A percentile compares a stretch with the other conserved stretches of the same genome.
These are phyloP conservation scores for Temnothorax ravouxi DNA, from an alignment of 2,888 invertebrate species.

Conservation along the genomic window DNA sequence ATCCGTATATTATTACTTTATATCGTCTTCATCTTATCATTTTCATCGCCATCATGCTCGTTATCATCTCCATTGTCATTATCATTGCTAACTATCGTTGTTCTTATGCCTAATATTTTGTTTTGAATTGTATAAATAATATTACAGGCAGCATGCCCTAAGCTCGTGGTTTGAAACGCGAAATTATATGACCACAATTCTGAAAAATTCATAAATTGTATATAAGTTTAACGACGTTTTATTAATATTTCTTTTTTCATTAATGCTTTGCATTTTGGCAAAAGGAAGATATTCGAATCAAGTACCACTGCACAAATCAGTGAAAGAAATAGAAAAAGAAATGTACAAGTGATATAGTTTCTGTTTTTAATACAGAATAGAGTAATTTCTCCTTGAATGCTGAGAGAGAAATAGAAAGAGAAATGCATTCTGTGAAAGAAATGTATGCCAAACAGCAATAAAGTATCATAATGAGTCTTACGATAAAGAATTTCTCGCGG, in stretches of 20 bases:
- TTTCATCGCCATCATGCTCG: constrained; percentile 57
- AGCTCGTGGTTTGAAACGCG: constrained; percentile 11
- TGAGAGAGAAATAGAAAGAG: background rate
- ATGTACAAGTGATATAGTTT: constrained; percentile 13
- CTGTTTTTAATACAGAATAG: constrained; percentile 4
- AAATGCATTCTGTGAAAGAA: constrained; percentile 47
- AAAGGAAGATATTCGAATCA: constrained; percentile 48
- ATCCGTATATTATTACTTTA: constrained; percentile 55
- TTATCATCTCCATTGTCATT: constrained; percentile 62
- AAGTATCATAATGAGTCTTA: constrained; percentile 40
- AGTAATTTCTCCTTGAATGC: constrained; percentile 47
- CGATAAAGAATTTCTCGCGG: constrained; percentile 37
- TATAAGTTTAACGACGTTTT: constrained; percentile 23
- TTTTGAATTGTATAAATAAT: constrained; percentile 48
- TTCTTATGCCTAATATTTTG: constrained; percentile 36
- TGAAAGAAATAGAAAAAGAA: constrained; percentile 23
- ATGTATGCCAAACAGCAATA: constrained; percentile 50
- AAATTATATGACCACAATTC: constrained; percentile 37
- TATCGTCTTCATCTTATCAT: constrained; percentile 52
- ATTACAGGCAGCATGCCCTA: constrained; percentile 16
- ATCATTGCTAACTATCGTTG: constrained; percentile 62
- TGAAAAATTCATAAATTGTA: constrained; percentile 38
- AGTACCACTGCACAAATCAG: constrained; percentile 69
- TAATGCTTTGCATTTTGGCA: constrained; percentile 57
- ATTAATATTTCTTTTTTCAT: constrained; percentile 32